These are phyloP conservation scores for Clarias laeviceps DNA, from an alignment of 2,797 vertebrate species.

Conservation along the genomic window DNA sequence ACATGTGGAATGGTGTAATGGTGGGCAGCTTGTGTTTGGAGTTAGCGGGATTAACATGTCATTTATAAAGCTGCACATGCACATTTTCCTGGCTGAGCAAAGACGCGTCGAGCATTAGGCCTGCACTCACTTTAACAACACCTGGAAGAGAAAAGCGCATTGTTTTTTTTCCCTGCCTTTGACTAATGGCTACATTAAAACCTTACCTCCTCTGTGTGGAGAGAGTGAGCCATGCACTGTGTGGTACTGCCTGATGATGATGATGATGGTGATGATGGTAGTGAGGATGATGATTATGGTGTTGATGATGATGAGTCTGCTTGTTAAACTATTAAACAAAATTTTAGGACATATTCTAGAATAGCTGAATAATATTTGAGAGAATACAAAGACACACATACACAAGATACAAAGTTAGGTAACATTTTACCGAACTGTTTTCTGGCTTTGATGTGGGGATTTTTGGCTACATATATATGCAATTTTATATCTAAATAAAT, in stretches of 20 bases:
- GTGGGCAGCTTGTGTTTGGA: slow-evolving; percentile 51
- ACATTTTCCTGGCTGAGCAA: slow-evolving; percentile 39
- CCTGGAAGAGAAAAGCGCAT: slow-evolving; percentile 25
- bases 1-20: slow-evolving; percentile 34
- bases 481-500: too few relatives aligned
- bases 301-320: background rate
- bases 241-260: slow-evolving; percentile 42
- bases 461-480: background rate
- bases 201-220: slow-evolving; percentile 31
- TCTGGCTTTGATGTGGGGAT: background rate
- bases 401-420: too few relatives aligned
- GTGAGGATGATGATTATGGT: background rate
- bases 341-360: background rate
- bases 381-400: background rate
- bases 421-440: background rate
- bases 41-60: slow-evolving; percentile 51
- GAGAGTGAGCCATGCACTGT: slow-evolving; percentile 26
- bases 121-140: background rate
- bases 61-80: slow-evolving; percentile 39
- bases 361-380: background rate
- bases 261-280: background rate
- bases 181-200: slow-evolving; percentile 50
- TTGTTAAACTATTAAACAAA: background rate
- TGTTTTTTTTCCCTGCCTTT: slow-evolving; percentile 31
- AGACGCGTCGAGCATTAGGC: slow-evolving; percentile 40